Conservation (phyloP, 2,113 vertebrate genomes). For the Sprattus sprattus region DNA sequence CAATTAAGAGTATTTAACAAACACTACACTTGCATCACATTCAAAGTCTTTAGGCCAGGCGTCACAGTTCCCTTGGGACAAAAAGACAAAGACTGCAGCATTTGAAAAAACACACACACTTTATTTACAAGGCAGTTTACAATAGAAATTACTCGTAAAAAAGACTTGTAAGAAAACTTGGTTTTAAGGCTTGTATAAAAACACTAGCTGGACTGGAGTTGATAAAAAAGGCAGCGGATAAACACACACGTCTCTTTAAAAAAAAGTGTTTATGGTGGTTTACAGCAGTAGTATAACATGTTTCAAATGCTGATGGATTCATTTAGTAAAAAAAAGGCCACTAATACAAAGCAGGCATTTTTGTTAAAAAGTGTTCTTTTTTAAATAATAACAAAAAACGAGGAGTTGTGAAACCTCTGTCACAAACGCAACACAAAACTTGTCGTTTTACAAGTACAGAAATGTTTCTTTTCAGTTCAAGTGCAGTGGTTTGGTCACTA, state of each 20-base stretch:
- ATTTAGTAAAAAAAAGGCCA: conserved; percentile 45
- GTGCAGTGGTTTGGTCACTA: conserved; percentile 71
- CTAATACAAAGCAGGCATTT: conserved; percentile 10
- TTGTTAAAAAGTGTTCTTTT: background rate
- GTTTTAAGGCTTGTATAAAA: conserved; percentile 77
- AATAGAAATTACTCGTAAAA: conserved; percentile 73
- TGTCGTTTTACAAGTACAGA: conserved; percentile 66
- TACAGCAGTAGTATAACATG: conserved; percentile 64
- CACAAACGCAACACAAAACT: conserved; percentile 24
- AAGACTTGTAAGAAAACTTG: conserved; percentile 67
- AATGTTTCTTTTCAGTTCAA: conserved; percentile 72
- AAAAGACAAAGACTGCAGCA: conserved; percentile 24
- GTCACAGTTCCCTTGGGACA: background rate
- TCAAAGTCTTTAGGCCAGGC: background rate
- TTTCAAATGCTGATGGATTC: background rate
- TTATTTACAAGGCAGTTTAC: conserved; percentile 94
- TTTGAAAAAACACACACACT: conserved; percentile 77
- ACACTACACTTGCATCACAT: background rate
- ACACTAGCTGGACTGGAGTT: conserved; percentile 73
- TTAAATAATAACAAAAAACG: conserved; percentile 43
- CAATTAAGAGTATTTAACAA: too few relatives aligned
- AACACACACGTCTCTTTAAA: conserved; percentile 78
- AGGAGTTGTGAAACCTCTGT: conserved; percentile 35
- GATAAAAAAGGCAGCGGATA: conserved; percentile 76
- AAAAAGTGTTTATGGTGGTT: conserved; percentile 68